Evolutionary conservation across 1,140 invertebrate genomes (phyloP), one percentile per base, ranked within the genome.

Genomic region (Hypsibius dujardini): DNA sequence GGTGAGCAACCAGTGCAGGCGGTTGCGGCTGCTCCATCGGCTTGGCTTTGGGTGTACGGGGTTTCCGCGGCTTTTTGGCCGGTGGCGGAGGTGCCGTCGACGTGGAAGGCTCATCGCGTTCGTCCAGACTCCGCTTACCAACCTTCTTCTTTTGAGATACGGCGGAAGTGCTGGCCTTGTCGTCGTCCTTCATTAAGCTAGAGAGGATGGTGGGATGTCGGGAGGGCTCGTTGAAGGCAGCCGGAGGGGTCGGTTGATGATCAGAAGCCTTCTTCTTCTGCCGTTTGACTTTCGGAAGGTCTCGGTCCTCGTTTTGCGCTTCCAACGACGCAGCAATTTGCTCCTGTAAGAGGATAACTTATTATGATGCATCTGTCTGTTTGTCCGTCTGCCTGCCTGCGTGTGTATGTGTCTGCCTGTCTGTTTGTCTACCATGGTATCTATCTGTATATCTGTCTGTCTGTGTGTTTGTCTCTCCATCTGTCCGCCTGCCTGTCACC

Each of bases 1-100:
- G n/a, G 7, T n/a, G n/a, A 12, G 7, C 7, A 7, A n/a, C 50
- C 7, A 56, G 7, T 12, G 50, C 7, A 3, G 62, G 12, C 62
- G 62, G 45, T 67, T 12, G 12, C 12, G 62, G 12, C 12, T 3
- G 12, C 12, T 67, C 3, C 12, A 7, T 3, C 7, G 42, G 12
- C 62, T 67, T 67, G 50, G 50, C 50, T 67, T 67, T 67, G 12
- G 62, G 62, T 42, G 62, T 67, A 67, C 62, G 62, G 45, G 62
- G 62, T 45, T 67, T 67, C 12, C 62, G 12, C 3, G 62, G 62
- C 62, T 67, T 67, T 67, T 67, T 67, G 3, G 62, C 42, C 7
- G 62, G 62, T 42, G 62, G 42, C 12, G 62, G 3, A 28, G 28
- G 7, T n/a, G 50, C n/a, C 50, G n/a, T 56, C 50, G 50, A 67